Evolutionary conservation across 2,113 vertebrate species (phyloP).

Genomic region (Petromus typicus): DNA sequence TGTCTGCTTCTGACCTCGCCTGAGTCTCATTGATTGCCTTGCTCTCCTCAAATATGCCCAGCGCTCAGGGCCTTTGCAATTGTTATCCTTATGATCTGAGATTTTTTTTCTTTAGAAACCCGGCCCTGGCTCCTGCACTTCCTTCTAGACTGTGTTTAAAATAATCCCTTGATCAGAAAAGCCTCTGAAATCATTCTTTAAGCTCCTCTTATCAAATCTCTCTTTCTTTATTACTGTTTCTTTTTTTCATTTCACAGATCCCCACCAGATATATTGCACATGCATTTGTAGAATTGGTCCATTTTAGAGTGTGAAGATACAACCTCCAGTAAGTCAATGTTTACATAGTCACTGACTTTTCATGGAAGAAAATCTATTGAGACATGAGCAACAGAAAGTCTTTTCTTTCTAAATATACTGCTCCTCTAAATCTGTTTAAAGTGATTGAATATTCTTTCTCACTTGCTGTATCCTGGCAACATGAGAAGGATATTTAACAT

Average conservation of each 20-base stretch:
- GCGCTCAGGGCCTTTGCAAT: not conserved
- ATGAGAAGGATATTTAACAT: constrained; percentile 29
- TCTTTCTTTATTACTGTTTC: not conserved
- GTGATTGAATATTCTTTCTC: constrained; percentile 17
- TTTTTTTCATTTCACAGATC: not conserved
- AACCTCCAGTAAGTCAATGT: not conserved
- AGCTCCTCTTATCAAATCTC: not conserved
- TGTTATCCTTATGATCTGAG: not conserved
- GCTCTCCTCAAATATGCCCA: not conserved
- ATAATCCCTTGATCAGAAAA: not conserved
- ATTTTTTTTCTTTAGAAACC: not conserved
- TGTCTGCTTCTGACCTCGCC: fast-evolving
- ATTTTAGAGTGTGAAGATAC: not conserved
- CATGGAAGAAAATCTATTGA: not conserved
- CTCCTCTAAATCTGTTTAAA: constrained; percentile 29
- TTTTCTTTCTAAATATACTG: not conserved
- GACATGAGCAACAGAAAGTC: not conserved
- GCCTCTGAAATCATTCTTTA: not conserved
- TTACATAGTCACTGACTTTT: not conserved
- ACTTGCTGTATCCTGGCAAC: constrained; percentile 26
- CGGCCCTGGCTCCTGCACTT: not conserved
- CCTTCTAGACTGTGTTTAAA: constrained; percentile 11
- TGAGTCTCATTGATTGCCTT: not conserved
- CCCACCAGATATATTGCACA: not conserved
- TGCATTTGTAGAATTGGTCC: not conserved